A percentile compares a stretch with the other conserved stretches of the same genome.
Conservation (phyloP, 2,113 vertebrate genomes). For the Pantherophis guttatus region DNA sequence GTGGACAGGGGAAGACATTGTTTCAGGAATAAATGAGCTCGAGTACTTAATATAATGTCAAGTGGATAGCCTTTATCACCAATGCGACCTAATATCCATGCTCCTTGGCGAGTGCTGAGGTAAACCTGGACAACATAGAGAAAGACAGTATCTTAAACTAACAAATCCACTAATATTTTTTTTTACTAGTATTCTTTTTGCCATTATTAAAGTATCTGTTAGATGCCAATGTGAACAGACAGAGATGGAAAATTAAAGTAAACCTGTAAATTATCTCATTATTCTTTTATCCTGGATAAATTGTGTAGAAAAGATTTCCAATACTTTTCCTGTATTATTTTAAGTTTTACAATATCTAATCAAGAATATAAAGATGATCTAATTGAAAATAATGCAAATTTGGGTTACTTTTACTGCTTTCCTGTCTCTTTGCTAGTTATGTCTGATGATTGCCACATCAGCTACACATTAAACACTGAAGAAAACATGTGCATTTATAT, state of each 20-base stretch:
- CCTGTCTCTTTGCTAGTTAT: not conserved
- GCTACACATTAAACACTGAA: no score
- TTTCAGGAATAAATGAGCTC: slow-evolving; percentile 18
- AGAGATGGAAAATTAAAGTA: not conserved
- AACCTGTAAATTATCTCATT: not conserved
- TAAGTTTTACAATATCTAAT: not conserved
- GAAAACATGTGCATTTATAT: no score
- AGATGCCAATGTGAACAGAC: not conserved
- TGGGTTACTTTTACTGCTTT: not conserved
- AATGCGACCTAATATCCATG: slow-evolving; percentile 81
- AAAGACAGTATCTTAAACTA: not conserved
- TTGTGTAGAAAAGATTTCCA: not conserved
- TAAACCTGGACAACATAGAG: slow-evolving; percentile 77
- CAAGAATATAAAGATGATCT: not conserved
- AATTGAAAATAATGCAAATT: not conserved
- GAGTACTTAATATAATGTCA: slow-evolving; percentile 25
- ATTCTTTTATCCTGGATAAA: not conserved
- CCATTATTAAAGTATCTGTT: not conserved
- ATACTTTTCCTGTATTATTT: not conserved
- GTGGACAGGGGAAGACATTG: not conserved
- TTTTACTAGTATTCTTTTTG: not conserved
- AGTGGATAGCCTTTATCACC: slow-evolving; percentile 57
- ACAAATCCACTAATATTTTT: not conserved
- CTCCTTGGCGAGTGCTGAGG: slow-evolving; percentile 84
- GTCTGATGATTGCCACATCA: not conserved